Conservation (phyloP, 2,113 vertebrate species). For the Bettongia penicillata region DNA sequence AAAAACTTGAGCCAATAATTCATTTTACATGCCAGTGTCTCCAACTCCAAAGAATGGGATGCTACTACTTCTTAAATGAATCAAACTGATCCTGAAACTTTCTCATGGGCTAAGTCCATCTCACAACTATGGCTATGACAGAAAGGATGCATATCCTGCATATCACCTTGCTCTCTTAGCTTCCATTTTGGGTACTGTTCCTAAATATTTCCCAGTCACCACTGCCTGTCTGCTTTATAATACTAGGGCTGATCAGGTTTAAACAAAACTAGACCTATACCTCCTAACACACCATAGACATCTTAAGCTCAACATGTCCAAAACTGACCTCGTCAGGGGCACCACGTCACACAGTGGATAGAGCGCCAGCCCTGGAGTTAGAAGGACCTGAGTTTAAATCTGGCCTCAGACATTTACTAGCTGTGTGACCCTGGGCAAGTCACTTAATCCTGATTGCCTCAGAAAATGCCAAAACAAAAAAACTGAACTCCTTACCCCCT, state of each 20-base stretch:
- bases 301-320: conserved; percentile 39
- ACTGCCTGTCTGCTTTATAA: background rate
- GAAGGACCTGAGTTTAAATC: too few relatives aligned
- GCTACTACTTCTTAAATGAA: background rate
- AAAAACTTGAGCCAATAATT: background rate
- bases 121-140: background rate
- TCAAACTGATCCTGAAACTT: background rate
- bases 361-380: too few relatives aligned
- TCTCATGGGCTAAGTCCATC: conserved; percentile 14
- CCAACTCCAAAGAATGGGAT: background rate
- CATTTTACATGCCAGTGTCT: background rate
- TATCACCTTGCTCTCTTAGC: background rate
- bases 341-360: too few relatives aligned
- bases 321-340: background rate
- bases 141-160: background rate
- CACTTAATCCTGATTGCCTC: too few relatives aligned
- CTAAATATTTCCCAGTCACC: background rate
- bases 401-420: too few relatives aligned
- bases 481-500: background rate
- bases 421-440: too few relatives aligned
- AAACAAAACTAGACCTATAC: background rate
- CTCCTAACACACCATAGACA: background rate
- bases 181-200: background rate
- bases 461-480: too few relatives aligned
- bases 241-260: background rate